Evolutionary conservation across 1,140 invertebrate species (phyloP), one percentile per base, ranked within the genome.

Genomic region (Mya arenaria): DNA sequence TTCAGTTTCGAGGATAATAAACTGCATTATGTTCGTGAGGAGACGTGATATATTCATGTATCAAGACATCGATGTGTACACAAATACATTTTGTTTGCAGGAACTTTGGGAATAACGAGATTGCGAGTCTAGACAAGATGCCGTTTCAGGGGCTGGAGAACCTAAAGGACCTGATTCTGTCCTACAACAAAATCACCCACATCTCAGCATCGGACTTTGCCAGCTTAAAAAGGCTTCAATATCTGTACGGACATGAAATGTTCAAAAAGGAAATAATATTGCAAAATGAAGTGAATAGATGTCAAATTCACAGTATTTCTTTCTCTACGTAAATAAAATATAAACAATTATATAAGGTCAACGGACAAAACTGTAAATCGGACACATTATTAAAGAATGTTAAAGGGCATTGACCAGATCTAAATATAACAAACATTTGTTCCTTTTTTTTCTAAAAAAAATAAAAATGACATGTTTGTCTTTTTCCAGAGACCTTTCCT

Each of bases 211-310:
- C 97, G 89, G 95, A 97, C 48, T 98, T 99, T 92, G 89, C 92
- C 41, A 97, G 97, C 80, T 95, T 98, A 71, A 90, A 93, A 4
- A 95, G 94, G 74, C 94, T 99, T 15, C 96, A 98, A 94, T 95
- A 97, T 82, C 93, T 99, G 97, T 98, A 94, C 96, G 97, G 96
- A 71, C 30, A n/a, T n/a, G n/a, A n/a, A n/a, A n/a, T n/a, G n/a
- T n/a, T n/a, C n/a, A n/a, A n/a, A n/a, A n/a, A n/a, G n/a, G n/a
- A n/a, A n/a, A n/a, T n/a, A n/a, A n/a, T n/a, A n/a, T n/a, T n/a
- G n/a, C n/a, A n/a, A n/a, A n/a, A n/a, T n/a, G n/a, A n/a, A n/a
- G n/a, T n/a, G n/a, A n/a, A n/a, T n/a, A n/a, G n/a, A n/a, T n/a
- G n/a, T n/a, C n/a, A n/a, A n/a, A n/a, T n/a, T n/a, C n/a, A n/a